Evolutionary conservation across 2,888 invertebrate genomes (phyloP).

Genomic region (Sphaerolaimus hirsutus): DNA sequence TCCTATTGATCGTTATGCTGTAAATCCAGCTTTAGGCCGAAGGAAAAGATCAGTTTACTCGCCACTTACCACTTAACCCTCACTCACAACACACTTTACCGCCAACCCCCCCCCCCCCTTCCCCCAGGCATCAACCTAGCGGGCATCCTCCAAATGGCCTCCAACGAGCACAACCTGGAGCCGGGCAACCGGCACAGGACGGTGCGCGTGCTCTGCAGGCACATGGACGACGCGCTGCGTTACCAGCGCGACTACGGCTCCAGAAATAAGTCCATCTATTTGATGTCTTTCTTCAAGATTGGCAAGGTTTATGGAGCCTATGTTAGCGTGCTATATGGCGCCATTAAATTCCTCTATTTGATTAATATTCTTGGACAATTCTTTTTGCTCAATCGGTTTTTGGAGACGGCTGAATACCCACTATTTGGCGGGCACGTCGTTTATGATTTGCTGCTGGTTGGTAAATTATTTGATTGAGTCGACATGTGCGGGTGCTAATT

Average conservation of each 20-base stretch:
- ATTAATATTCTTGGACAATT: slow-evolving; percentile 30
- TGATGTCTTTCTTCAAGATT: slow-evolving; percentile 9
- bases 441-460: slow-evolving; percentile 27
- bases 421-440: slow-evolving; percentile 30
- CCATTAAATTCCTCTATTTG: slow-evolving; percentile 27
- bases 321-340: slow-evolving; percentile 25
- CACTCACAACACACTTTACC: no score
- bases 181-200: slow-evolving; percentile 29
- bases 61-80: no score
- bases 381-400: slow-evolving; percentile 30
- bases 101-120: no score
- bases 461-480: no score
- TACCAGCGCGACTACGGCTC: slow-evolving; percentile 23
- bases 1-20: no score
- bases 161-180: slow-evolving; percentile 26
- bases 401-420: slow-evolving; percentile 26
- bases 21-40: no score
- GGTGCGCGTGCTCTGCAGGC: slow-evolving; percentile 30
- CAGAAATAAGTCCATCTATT: slow-evolving; percentile 13
- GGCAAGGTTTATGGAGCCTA: slow-evolving; percentile 31
- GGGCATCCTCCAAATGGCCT: slow-evolving; percentile 22
- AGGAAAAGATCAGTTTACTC: no score
- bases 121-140: slow-evolving; percentile 29
- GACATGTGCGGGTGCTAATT: no score
- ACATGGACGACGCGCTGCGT: slow-evolving; percentile 31